A percentile compares a stretch with the other conserved stretches of the same genome.
Conservation (phyloP, 2,113 vertebrate genomes). For the Rhinolophus ferrumequinum region DNA sequence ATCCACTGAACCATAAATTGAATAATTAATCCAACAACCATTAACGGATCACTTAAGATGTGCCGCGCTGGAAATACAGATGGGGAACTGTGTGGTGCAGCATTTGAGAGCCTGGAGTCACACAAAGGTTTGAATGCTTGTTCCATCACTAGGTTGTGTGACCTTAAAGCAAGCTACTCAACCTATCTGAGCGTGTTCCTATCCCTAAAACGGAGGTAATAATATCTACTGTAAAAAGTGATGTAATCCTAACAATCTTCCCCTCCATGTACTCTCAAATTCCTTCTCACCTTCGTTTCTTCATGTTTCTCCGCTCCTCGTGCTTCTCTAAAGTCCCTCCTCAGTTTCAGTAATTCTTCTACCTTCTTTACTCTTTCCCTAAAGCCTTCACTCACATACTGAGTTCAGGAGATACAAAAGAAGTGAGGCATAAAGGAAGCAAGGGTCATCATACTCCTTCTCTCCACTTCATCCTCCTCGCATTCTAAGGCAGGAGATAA, state of each 20-base stretch:
- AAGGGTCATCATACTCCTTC: not conserved
- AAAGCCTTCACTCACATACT: constrained; percentile 20
- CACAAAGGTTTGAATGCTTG: not conserved
- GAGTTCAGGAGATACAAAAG: constrained; percentile 4
- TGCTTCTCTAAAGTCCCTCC: not conserved
- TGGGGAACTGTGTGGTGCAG: not conserved
- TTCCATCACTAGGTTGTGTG: not conserved
- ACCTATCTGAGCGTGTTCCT: not conserved
- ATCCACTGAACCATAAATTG: not conserved
- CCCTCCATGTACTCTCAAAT: not conserved
- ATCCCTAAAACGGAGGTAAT: not conserved
- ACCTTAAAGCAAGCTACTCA: constrained; percentile 10
- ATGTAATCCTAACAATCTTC: not conserved
- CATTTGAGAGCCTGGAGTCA: not conserved
- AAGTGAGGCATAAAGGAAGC: not conserved
- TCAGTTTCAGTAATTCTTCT: not conserved
- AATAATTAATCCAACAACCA: not conserved
- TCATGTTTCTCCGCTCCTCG: not conserved
- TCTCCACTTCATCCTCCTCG: not conserved
- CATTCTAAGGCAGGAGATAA: not conserved
- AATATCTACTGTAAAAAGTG: not conserved
- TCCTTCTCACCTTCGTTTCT: not conserved
- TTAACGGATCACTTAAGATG: not conserved
- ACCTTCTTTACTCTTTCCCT: not conserved
- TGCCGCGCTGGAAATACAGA: not conserved